Evolutionary conservation across 1,140 invertebrate species (phyloP), one percentile per base, ranked within the genome.

Genomic region (Drosophila yakuba): DNA sequence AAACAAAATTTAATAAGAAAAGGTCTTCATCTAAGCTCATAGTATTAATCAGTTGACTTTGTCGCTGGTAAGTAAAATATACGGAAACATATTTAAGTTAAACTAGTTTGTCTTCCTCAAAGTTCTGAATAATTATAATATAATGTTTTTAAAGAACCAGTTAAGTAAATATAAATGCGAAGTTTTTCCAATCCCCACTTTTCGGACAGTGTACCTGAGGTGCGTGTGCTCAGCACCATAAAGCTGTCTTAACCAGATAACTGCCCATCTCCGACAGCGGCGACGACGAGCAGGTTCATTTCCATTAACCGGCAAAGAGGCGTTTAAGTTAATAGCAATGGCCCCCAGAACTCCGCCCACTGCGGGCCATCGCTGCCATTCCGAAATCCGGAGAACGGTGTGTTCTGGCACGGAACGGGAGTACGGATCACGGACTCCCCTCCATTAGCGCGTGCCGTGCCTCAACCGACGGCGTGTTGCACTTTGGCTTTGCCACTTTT

Each of bases 401-500:
- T 39, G 20, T 25, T 4, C 17, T 0, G 20, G 20, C 20, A 20
- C 35, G 12, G 36, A 41, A 23, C 44, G 11, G 28, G 45, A 41
- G 28, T 50, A 45, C 36, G 36, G 61, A 44, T 14, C 43, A 43
- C 52, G 14, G 58, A 17, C 36, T 43, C 77, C 72, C 51, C 62
- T 72, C 50, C 58, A 57, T 63, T 71, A 71, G 67, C 72, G 59
- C 51, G 74, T 59, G 67, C 63, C 55, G 67, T 58, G 67, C 50
- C 67, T 41, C 67, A 71, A 71, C 67, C 67, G 67, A 71, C 64
- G 67, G 55, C 82, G 76, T 79, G 86, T 84, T 90, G 90, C 90
- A 88, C 90, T 83, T 84, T 90, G 88, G 83, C 83, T 91, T 91
- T 90, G 82, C 90, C 83, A 91, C 90, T 91, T 89, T 91, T 91